Evolutionary conservation across 2,113 vertebrate species (phyloP).

Genomic region (Pampusana beccarii): DNA sequence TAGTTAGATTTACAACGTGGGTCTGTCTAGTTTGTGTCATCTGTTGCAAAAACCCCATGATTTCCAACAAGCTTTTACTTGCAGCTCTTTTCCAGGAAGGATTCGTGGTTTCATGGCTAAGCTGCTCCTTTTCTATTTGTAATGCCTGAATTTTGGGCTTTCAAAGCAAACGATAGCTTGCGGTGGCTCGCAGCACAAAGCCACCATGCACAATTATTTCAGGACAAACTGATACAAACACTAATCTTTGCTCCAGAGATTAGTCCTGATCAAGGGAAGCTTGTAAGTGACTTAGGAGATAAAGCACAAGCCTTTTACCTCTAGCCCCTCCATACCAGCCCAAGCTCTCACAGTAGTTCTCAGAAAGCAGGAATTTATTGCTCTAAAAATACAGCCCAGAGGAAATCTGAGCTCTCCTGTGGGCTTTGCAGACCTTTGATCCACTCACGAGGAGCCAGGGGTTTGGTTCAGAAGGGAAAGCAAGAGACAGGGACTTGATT

Average conservation of each 20-base stretch:
- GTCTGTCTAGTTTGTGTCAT: not conserved
- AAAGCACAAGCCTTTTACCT: slow-evolving; percentile 33
- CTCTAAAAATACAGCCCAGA: not conserved
- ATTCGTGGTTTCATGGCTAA: not conserved
- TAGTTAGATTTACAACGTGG: not conserved
- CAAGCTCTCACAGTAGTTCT: not conserved
- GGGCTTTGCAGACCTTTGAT: not conserved
- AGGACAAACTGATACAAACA: slow-evolving; percentile 47
- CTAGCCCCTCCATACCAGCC: not conserved
- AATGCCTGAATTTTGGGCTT: not conserved
- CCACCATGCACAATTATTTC: slow-evolving; percentile 10
- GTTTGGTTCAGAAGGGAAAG: not conserved
- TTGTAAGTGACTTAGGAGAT: slow-evolving; percentile 39
- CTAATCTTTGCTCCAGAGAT: slow-evolving; percentile 66
- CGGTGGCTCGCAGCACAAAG: slow-evolving; percentile 7
- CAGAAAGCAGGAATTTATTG: slow-evolving; percentile 1
- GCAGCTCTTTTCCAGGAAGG: not conserved
- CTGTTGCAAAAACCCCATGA: not conserved
- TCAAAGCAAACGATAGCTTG: not conserved
- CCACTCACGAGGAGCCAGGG: not conserved
- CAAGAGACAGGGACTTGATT: not conserved
- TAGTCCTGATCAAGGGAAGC: slow-evolving; percentile 41
- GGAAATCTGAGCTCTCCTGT: not conserved
- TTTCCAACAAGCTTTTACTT: not conserved
- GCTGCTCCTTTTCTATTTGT: not conserved